Conservation (phyloP, 53 echinoderm and acorn worm genomes). For the Luidia sarsii region DNA sequence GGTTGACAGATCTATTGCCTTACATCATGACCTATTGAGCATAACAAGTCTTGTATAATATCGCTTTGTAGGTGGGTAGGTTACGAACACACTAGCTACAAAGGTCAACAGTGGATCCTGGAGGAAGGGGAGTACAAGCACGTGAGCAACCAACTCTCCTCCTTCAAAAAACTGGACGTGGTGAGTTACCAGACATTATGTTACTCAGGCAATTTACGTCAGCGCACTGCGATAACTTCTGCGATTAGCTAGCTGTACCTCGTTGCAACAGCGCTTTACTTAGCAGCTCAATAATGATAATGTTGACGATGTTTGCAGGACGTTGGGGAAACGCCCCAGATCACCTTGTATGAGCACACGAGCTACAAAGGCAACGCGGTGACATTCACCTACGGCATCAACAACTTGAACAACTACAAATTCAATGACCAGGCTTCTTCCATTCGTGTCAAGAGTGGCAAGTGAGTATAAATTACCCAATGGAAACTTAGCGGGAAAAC, state of each 20-base stretch:
- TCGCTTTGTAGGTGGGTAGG: constrained; percentile 21
- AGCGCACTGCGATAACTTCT: too few relatives aligned
- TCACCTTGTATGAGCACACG: constrained; percentile 26
- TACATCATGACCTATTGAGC: too few relatives aligned
- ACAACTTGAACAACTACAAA: constrained; percentile 23
- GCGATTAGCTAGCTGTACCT: too few relatives aligned
- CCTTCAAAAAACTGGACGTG: constrained; percentile 2
- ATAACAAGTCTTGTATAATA: too few relatives aligned
- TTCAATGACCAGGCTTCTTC: constrained; percentile 53
- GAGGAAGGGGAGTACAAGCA: constrained; percentile 36
- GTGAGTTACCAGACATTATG: not conserved
- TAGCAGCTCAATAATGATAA: too few relatives aligned
- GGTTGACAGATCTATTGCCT: too few relatives aligned
- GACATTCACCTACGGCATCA: constrained; percentile 46
- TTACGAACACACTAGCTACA: constrained; percentile 9
- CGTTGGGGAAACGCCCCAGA: constrained; percentile 35
- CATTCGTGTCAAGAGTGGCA: constrained; percentile 38
- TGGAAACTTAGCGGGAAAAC: too few relatives aligned
- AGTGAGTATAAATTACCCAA: too few relatives aligned
- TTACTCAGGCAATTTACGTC: too few relatives aligned
- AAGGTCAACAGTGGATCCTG: constrained; percentile 29
- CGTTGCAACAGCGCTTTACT: too few relatives aligned
- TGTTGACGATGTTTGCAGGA: too few relatives aligned
- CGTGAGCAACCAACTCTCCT: constrained; percentile 24
- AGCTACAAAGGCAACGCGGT: constrained; percentile 33